Base-by-base conservation (phyloP, 2,797 vertebrate genomes). In the Champsocephalus gunnari region DNA sequence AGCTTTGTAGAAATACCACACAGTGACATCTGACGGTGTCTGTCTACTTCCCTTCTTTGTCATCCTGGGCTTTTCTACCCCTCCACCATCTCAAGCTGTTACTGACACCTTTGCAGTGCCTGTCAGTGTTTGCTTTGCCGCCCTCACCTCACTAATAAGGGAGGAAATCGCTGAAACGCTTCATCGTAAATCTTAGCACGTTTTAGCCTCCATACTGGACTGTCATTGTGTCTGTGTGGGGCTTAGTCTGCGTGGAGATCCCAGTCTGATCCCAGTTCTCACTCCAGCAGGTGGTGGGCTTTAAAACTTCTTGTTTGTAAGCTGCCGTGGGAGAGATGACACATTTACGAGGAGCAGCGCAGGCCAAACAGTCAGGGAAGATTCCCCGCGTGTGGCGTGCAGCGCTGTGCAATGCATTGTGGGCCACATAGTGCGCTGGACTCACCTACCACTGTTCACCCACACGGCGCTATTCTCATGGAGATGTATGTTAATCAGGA, bases 1-100 rank as follows among this genome's bases (percentile, higher is more conserved):
- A 95, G 94, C 89, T 95, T 94, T 94, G 84, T 79, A 92, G 73
- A 94, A 94, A 94, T 92, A 94, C 92, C 93, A 94, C 93, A 94
- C 82, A 58, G 87, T 93, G 92, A 91, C 90, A 91, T 93, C 92
- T 90, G 90, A 90, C 83, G 82, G 88, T 83, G 86, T 91, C 91
- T 91, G 88, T 94, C 92, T 93, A 79, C 43, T 86, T 81, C 74
- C 79, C 82, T 88, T 82, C 90, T 34, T 48, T 67, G 69, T 89
- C 78, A 55, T 82, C 77, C 34, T 6, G 5, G 10, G 3, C 2
- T 24, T 9, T 64, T 51, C 51, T 16, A 47, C 72, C 71, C 55
- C 62, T 86, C 75, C 28, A 28, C 73, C 72, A 77, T 75, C 61
- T 88, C 88, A 82, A 83, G 83, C 90, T 89, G 85, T 89, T 86